Evolutionary conservation across 2,888 invertebrate species (phyloP), one percentile per base, ranked within the genome.

Genomic region (Spodoptera picta): DNA sequence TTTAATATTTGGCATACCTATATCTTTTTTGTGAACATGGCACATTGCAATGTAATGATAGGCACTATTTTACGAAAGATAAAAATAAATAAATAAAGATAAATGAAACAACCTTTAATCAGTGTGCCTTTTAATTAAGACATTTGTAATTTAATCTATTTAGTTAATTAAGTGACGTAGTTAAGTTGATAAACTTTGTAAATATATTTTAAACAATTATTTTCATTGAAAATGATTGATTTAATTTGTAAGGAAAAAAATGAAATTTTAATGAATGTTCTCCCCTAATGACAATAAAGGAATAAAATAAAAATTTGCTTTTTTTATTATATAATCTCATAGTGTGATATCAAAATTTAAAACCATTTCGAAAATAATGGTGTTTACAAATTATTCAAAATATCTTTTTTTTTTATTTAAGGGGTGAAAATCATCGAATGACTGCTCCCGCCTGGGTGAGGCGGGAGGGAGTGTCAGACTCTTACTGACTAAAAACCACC

Each of bases 251-350:
- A 86, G 90, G 86, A 92, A 92, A 92, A 14, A 89, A 90, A 91
- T 92, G 83, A 87, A 88, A 88, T 92, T 92, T 92, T 85, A 87
- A 91, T 90, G 92, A 91, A 79, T 92, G 93, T 92, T 91, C 91
- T 91, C 86, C 89, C 78, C 92, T 92, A 92, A 89, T 92, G 93
- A 92, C 91, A 94, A 94, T 94, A 94, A 94, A 94, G 91, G 90
- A 93, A 91, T 93, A 89, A 90, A 92, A 86, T 85, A 83, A 80
- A 83, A 0, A 24, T 56, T 48, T 68, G 60, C 44, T 53, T 59
- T 70, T 54, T 56, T 47, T 69, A 43, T 14, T 52, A n/a, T 3
- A 36, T 2, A 7, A 36, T 5, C 6, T 1, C 7, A 36, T 36
- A 7, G 36, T 27, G 3, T 27, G 27, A 27, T 19, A 19, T 19